Percentiles rank a stretch among this genome's conserved stretches.
phyloP scores from a whole-genome alignment of 2,888 invertebrate genomes.

The Neoascia interrupta region DNA sequence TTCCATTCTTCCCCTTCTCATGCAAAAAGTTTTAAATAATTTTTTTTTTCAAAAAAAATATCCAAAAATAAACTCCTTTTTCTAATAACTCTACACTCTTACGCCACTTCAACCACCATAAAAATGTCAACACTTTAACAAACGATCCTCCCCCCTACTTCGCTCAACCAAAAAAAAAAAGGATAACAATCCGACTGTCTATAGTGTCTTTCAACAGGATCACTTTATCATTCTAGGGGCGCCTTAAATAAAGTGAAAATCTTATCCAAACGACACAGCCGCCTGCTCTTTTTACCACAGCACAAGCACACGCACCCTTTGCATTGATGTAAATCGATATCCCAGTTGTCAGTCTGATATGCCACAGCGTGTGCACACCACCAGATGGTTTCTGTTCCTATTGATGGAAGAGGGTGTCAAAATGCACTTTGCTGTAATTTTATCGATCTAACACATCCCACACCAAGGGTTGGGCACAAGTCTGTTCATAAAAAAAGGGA shows the following conservation, averaged over 20 bases:
- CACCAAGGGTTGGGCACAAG: conserved; percentile 15
- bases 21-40: too few relatives aligned
- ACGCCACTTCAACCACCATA: conserved; percentile 13
- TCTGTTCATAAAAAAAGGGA: too few relatives aligned
- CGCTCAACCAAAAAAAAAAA: too few relatives aligned
- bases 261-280: not conserved
- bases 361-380: conserved; percentile 6
- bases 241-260: conserved; percentile 19
- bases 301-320: not conserved
- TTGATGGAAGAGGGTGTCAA: conserved; percentile 33
- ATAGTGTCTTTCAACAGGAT: conserved; percentile 43
- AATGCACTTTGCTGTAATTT: conserved; percentile 50
- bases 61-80: not conserved
- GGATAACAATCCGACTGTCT: conserved; percentile 18
- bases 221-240: conserved; percentile 33
- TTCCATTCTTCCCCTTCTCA: not conserved
- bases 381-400: conserved; percentile 41
- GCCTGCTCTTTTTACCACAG: conserved; percentile 5
- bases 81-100: not conserved
- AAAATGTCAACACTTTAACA: conserved; percentile 30
- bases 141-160: too few relatives aligned
- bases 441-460: conserved; percentile 45
- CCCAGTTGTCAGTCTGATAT: conserved; percentile 37
- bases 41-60: not conserved
- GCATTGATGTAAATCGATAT: conserved; percentile 51